phyloP scores from a whole-genome alignment of 2,113 vertebrate species.

The Neolamprologus modestus region DNA sequence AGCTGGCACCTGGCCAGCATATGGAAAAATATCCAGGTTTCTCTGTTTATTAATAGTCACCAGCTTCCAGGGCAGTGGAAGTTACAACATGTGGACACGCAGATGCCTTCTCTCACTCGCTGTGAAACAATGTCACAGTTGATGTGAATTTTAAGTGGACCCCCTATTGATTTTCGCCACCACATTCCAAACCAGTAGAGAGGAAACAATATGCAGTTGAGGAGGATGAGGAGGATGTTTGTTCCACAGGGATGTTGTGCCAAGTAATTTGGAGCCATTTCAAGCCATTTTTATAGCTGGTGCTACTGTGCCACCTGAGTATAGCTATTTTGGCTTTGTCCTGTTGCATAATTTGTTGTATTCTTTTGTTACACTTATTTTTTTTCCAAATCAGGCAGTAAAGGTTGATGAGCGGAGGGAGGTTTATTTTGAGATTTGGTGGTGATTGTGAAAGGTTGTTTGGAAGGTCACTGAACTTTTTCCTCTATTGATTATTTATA shows the following conservation, averaged over 20 bases:
- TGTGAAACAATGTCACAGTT: slow-evolving; percentile 49
- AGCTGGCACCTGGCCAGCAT: slow-evolving; percentile 28
- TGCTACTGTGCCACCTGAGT: slow-evolving; percentile 22
- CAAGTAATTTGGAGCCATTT: slow-evolving; percentile 47
- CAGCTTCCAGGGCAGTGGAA: slow-evolving; percentile 31
- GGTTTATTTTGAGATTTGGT: slow-evolving; percentile 45
- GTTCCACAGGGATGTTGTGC: slow-evolving; percentile 51
- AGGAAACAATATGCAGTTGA: slow-evolving; percentile 66
- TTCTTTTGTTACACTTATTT: slow-evolving; percentile 28
- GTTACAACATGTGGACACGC: background rate
- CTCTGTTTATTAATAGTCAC: slow-evolving; percentile 66
- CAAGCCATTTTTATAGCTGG: slow-evolving; percentile 45
- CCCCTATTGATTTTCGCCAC: slow-evolving; percentile 27
- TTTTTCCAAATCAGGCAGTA: background rate
- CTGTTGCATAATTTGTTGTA: slow-evolving; percentile 32
- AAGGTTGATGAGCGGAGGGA: background rate
- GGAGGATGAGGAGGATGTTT: slow-evolving; percentile 65
- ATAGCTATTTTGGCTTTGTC: slow-evolving; percentile 41
- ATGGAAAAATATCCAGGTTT: slow-evolving; percentile 50
- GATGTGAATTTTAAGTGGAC: slow-evolving; percentile 57
- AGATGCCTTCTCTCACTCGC: background rate
- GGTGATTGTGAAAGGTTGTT: slow-evolving; percentile 5
- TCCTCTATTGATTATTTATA: slow-evolving; percentile 40
- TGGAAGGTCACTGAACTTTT: slow-evolving; percentile 8
- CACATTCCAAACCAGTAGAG: slow-evolving; percentile 38